These are phyloP conservation scores for Propithecus deckenii DNA, from an alignment of 2,797 vertebrate genomes.

Conservation along the genomic window DNA sequence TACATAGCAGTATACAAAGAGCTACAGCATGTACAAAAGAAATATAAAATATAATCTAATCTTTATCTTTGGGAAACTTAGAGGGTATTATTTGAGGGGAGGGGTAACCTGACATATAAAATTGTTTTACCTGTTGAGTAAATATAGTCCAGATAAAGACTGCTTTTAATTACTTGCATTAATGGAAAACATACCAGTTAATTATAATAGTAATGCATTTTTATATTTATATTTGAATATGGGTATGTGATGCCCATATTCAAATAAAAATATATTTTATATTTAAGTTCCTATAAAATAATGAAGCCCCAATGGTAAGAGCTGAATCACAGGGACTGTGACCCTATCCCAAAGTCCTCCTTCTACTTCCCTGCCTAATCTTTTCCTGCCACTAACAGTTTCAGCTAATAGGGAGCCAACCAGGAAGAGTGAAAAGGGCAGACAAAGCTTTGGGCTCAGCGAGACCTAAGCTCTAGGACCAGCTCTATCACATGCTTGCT, in stretches of 20 bases:
- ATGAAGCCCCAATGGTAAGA: neutral
- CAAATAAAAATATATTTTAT: neutral
- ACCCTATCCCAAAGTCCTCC: neutral
- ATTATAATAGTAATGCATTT: neutral
- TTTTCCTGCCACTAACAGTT: neutral
- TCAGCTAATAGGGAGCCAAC: neutral
- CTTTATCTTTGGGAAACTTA: neutral
- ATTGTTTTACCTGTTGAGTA: neutral
- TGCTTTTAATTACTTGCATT: slow-evolving; percentile 54
- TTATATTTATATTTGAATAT: slow-evolving; percentile 44
- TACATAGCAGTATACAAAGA: neutral
- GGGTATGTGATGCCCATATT: neutral
- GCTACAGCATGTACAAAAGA: neutral
- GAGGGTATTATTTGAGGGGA: neutral
- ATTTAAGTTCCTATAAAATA: neutral
- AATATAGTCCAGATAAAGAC: slow-evolving; percentile 25
- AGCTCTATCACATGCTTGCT: neutral
- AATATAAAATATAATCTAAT: neutral
- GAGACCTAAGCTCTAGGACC: neutral
- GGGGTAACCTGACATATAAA: neutral
- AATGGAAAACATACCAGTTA: neutral
- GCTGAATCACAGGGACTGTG: neutral
- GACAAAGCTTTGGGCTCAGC: neutral
- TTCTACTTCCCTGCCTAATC: neutral
- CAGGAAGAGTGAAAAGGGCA: neutral